phyloP scores from a whole-genome alignment of 2,113 vertebrate genomes.

The Notothenia coriiceps region DNA sequence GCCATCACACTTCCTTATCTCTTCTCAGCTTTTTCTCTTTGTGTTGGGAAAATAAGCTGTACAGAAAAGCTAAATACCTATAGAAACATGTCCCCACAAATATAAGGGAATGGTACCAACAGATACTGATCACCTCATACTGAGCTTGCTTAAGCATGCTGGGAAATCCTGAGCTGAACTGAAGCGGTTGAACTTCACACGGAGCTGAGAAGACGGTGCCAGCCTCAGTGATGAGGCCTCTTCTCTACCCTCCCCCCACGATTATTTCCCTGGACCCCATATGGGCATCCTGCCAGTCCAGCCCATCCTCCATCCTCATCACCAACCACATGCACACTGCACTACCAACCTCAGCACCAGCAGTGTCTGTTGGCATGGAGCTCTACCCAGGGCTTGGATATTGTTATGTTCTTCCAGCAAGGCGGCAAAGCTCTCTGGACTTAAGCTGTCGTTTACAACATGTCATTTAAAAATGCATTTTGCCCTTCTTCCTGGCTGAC shows the following conservation, averaged over 20 bases:
- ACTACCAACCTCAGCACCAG: conserved; percentile 37
- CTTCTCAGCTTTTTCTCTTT: neutral
- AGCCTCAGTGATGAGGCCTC: conserved; percentile 59
- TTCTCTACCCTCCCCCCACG: conserved; percentile 40
- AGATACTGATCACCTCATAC: conserved; percentile 32
- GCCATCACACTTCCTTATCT: neutral
- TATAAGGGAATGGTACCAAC: neutral
- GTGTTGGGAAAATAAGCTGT: neutral
- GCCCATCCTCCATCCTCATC: conserved; percentile 78
- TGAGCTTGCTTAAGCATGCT: conserved; percentile 46
- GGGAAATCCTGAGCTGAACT: conserved; percentile 58
- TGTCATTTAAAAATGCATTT: conserved; percentile 26
- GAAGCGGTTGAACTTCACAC: conserved; percentile 41
- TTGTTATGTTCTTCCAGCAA: conserved; percentile 13
- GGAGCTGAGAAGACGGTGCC: conserved; percentile 58
- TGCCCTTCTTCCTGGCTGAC: neutral
- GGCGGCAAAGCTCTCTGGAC: conserved; percentile 35
- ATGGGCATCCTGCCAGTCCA: conserved; percentile 72
- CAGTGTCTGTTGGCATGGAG: conserved; percentile 43
- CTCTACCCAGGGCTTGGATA: conserved; percentile 16
- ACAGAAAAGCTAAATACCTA: neutral
- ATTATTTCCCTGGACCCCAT: conserved; percentile 75
- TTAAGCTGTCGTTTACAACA: conserved; percentile 20
- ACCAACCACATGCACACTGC: conserved; percentile 53
- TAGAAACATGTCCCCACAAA: too few species aligned